Evolutionary conservation across 2,797 vertebrate genomes (phyloP).

Genomic region (Momotus momota): DNA sequence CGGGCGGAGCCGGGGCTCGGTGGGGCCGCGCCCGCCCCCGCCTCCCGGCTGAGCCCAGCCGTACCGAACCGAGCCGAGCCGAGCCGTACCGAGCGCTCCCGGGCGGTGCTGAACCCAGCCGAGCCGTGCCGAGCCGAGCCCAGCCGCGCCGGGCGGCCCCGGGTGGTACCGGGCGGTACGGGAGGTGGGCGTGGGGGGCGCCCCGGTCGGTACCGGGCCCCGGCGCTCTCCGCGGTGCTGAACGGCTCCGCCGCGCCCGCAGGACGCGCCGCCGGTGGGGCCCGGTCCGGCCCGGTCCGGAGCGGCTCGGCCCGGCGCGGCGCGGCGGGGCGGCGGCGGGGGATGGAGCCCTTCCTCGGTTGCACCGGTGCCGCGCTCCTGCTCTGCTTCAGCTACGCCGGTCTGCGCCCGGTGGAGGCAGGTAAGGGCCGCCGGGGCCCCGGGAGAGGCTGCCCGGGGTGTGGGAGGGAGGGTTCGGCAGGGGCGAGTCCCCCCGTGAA

Average conservation of each 20-base stretch:
- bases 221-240: constrained; percentile 49
- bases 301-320: constrained; percentile 8
- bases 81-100: not conserved
- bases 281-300: constrained; percentile 29
- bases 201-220: not conserved
- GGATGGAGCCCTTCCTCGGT: constrained; percentile 63
- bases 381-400: constrained; percentile 76
- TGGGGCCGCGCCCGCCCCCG: not conserved
- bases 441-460: not conserved
- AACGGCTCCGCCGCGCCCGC: constrained; percentile 36
- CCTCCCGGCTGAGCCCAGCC: not conserved
- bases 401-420: constrained; percentile 77
- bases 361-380: constrained; percentile 74
- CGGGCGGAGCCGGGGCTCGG: constrained; percentile 55
- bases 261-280: constrained; percentile 47
- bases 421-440: constrained; percentile 66
- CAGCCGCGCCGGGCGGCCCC: no score
- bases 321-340: constrained; percentile 45
- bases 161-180: not conserved
- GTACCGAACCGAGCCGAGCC: not conserved
- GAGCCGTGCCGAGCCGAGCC: no score
- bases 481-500: not conserved
- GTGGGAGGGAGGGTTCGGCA: not conserved
- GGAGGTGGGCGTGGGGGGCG: not conserved
- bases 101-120: no score